phyloP scores from a whole-genome alignment of 2,113 vertebrate species.

The Phoenicopterus ruber region DNA sequence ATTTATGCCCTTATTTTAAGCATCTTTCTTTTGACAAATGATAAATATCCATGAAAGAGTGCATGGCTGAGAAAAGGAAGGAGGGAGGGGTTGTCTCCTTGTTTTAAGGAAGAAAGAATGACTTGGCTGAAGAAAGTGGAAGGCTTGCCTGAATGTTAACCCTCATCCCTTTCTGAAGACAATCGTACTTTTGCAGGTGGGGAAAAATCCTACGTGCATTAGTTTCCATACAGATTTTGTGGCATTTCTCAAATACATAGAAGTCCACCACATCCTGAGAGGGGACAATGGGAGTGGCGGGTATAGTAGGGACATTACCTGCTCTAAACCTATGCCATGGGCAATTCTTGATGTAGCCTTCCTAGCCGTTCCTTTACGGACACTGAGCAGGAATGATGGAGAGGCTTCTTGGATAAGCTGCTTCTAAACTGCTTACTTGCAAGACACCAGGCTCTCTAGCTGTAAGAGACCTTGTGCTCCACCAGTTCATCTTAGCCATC shows the following conservation, averaged over 20 bases:
- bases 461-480: background rate
- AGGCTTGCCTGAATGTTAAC: background rate
- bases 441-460: background rate
- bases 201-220: background rate
- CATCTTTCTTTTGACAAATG: background rate
- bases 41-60: background rate
- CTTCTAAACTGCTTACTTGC: background rate
- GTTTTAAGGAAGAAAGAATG: background rate
- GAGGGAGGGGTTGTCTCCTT: background rate
- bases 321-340: background rate
- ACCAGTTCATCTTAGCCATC: background rate
- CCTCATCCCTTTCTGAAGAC: background rate
- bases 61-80: background rate
- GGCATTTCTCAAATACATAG: background rate
- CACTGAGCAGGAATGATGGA: background rate
- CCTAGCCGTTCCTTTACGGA: background rate
- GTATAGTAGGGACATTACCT: background rate
- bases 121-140: background rate
- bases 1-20: background rate
- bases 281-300: rapidly evolving
- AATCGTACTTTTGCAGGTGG: background rate
- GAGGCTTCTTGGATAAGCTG: background rate
- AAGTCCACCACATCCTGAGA: background rate
- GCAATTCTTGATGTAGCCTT: background rate
- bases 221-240: background rate